Conservation (phyloP, 2,113 vertebrate species). For the Bolborhynchus lineola region DNA sequence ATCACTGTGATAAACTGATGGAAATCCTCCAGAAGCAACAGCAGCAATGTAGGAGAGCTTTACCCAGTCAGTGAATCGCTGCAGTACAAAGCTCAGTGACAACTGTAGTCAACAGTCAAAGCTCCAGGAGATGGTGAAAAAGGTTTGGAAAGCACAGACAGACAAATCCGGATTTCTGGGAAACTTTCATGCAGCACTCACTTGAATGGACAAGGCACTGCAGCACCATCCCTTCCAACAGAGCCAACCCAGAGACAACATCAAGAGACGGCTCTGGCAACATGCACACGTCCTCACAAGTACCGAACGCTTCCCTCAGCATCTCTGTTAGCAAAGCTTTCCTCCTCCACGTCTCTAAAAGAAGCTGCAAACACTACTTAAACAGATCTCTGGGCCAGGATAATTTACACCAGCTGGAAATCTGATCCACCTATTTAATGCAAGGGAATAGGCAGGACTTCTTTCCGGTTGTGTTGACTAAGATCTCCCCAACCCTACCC, state of each 20-base stretch:
- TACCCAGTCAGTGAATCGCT: background rate
- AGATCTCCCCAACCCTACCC: background rate
- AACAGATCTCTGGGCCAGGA: background rate
- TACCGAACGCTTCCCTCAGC: background rate
- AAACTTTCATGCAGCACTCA: background rate
- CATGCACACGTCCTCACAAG: rapidly evolving
- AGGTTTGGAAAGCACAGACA: background rate
- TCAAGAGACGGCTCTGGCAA: background rate
- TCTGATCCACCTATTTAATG: background rate
- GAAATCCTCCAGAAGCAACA: background rate
- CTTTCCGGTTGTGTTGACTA: conserved; percentile 5
- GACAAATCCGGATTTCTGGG: background rate
- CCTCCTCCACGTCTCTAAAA: background rate
- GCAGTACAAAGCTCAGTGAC: background rate
- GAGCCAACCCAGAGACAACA: background rate
- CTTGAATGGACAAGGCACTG: background rate
- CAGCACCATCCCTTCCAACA: background rate
- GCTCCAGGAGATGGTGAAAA: background rate
- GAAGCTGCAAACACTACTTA: background rate
- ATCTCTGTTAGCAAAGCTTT: background rate
- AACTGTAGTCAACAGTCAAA: background rate
- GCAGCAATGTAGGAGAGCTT: background rate
- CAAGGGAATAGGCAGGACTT: background rate
- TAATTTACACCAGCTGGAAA: conserved; percentile 29
- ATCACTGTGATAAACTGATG: background rate